Conservation (phyloP, 2,797 vertebrate species). For the Leptoclinus maculatus region DNA sequence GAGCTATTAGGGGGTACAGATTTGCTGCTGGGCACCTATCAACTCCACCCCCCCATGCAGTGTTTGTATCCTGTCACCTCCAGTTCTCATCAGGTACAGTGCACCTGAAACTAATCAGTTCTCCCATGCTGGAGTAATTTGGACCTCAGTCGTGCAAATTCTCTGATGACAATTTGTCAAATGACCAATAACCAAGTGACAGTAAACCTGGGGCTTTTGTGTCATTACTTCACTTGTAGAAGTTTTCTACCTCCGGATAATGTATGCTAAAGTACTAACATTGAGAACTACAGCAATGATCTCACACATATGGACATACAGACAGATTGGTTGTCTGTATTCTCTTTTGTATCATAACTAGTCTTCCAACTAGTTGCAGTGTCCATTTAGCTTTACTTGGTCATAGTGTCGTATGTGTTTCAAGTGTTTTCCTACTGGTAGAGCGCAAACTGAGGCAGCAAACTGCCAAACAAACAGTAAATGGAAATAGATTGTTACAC, state of each 20-base stretch:
- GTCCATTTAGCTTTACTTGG: background rate
- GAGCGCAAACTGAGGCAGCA: conserved; percentile 6
- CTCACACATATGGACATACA: background rate
- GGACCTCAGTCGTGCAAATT: background rate
- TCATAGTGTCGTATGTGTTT: conserved; percentile 9
- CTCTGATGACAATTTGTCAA: background rate
- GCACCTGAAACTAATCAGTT: background rate
- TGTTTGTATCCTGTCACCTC: background rate
- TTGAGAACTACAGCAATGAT: background rate
- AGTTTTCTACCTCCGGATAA: background rate
- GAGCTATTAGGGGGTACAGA: background rate
- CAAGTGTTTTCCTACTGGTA: conserved; percentile 1
- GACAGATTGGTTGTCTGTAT: no score
- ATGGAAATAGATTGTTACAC: conserved; percentile 42
- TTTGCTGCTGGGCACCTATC: background rate
- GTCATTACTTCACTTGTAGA: background rate
- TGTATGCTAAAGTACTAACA: background rate
- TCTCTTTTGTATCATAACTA: background rate
- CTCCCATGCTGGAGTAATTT: background rate
- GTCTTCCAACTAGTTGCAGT: background rate
- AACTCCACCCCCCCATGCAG: background rate
- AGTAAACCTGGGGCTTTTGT: background rate
- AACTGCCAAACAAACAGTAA: conserved; percentile 11
- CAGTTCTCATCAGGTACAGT: background rate
- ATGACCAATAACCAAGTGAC: background rate